Base-by-base conservation (phyloP, 2,888 invertebrate genomes). In the Diabrotica balteata region DNA sequence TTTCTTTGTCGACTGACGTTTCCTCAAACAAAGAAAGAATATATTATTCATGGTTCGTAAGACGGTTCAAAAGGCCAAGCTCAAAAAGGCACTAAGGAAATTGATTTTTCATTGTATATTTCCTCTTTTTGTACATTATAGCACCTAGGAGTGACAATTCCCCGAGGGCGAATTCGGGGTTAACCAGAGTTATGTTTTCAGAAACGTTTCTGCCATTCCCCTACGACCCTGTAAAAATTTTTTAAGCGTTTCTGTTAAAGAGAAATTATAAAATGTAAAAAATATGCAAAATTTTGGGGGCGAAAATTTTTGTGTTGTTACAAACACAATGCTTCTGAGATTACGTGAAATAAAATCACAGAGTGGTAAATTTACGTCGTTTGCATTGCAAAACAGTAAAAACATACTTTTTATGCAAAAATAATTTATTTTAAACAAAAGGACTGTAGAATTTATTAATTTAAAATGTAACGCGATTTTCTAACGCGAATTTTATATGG, bases 51-150 rank as follows among this genome's bases (percentile, higher is more conserved):
- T 9, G 47, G 47, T 47, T 47, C 9, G 47, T 10, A 10, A 47
- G 47, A 47, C 47, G 47, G 47, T 10, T 47, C 63, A 58, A 61
- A 54, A 49, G 52, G 32, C 58, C 50, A 53, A 50, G 61, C 55
- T 49, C 49, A 53, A 55, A 68, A 49, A 44, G 64, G 65, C 58
- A 61, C 49, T 45, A 47, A 9, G 70, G 66, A 72, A 72, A 72
- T 72, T 72, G 72, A 72, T 70, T 70, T 72, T 70, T 67, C 68
- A 72, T 70, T 70, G 72, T 68, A 58, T 58, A 70, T 72, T 70
- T 72, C 67, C 72, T 61, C 54, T 70, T 68, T 70, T 72, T 68
- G 72, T 66, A 70, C 63, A 63, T 61, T 61, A 64, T 68, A 68
- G 60, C 64, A 68, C 68, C 64, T 65, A 64, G 61, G 49, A 61